A percentile compares a stretch with the other conserved stretches of the same genome.
These are phyloP conservation scores for Plagiodera versicolora DNA, from an alignment of 2,888 invertebrate species.

Conservation along the genomic window DNA sequence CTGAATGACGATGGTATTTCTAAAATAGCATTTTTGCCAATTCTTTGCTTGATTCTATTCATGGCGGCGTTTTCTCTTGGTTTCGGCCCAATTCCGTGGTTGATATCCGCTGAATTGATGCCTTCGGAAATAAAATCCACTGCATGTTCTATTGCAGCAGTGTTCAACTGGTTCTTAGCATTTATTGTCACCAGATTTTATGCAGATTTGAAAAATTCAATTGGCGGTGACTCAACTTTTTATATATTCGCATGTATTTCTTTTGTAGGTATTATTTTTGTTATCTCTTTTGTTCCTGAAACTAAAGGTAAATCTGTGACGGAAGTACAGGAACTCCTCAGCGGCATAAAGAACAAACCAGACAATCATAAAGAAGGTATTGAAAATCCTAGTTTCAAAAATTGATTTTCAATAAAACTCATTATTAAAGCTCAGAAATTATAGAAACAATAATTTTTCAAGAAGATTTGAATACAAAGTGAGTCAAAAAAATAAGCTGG, in stretches of 20 bases:
- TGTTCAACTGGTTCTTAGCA: conserved; percentile 79
- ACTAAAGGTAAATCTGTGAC: conserved; percentile 64
- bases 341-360: conserved; percentile 19
- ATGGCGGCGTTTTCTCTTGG: conserved; percentile 80
- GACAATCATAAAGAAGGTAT: conserved; percentile 28
- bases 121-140: conserved; percentile 76
- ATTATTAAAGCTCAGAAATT: too few species aligned
- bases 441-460: too few species aligned
- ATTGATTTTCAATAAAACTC: conserved; percentile 9
- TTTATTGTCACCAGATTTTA: conserved; percentile 79
- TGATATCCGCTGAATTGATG: conserved; percentile 82
- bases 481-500: too few species aligned
- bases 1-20: conserved; percentile 54
- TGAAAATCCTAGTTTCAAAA: conserved; percentile 37
- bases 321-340: conserved; percentile 39
- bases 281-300: conserved; percentile 68
- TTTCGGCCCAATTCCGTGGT: conserved; percentile 86
- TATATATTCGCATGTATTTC: conserved; percentile 74
- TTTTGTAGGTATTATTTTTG: conserved; percentile 65
- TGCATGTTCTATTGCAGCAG: conserved; percentile 75
- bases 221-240: conserved; percentile 68
- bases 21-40: conserved; percentile 71
- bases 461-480: too few species aligned
- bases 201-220: conserved; percentile 57
- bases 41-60: conserved; percentile 72